Evolutionary conservation across 2,888 invertebrate genomes (phyloP), one percentile per base, ranked within the genome.

Genomic region (Creontiades dilutus): DNA sequence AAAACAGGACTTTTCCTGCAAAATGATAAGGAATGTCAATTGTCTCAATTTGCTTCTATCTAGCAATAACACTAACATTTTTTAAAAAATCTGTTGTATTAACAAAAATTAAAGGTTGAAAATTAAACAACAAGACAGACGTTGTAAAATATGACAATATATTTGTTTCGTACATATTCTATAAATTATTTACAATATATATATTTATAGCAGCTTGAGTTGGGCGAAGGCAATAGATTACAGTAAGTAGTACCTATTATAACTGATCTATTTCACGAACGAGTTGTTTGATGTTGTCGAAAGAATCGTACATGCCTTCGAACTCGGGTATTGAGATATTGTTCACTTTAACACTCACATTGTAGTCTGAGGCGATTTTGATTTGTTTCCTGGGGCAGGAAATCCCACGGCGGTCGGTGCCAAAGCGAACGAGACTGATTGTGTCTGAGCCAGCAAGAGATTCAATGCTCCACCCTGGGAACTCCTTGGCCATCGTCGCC

Each of bases 221-320:
- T 37, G 37, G 37, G 37, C 7, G 23, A 23, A 68, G 19, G 57
- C 19, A 19, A 19, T 9, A 11, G 28, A 13, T 76, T 13, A 37
- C 47, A 61, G 61, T 52, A 16, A 5, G 7, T 37, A 55, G 55
- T 75, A n/a, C n/a, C n/a, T n/a, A 86, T 47, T 86, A 86, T 48
- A 86, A 75, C 47, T 86, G 86, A 86, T 88, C 78, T 28, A 88
- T 80, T 80, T 88, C 88, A 14, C 48, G 78, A 88, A 88, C 78
- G 0, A 88, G 47, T 46, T 88, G 88, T 88, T 88, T 88, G 46
- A 88, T 88, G n/a, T 80, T 88, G 52, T 88, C 88, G 19, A 88
- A 88, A 7, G 88, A 88, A 28, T 88, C 88, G 55, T 88, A 88
- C 80, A 88, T 76, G 11, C 88, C 88, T 80, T 88, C 88, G 28